These are phyloP conservation scores for Drosophila malerkotliana DNA, from an alignment of 1,140 invertebrate genomes.

Conservation along the genomic window DNA sequence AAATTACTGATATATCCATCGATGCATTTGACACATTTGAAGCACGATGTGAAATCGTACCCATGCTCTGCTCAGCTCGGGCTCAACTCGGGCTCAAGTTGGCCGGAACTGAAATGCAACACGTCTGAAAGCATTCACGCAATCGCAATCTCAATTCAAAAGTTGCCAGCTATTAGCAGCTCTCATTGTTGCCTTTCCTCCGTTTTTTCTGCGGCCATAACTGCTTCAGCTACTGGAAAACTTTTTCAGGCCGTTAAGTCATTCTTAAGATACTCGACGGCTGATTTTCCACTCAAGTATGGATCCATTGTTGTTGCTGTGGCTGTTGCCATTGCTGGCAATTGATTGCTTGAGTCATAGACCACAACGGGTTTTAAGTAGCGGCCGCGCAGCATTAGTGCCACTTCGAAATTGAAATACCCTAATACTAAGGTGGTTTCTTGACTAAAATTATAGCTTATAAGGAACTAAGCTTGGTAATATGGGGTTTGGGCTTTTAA, in stretches of 20 bases:
- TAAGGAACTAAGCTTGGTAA: neutral
- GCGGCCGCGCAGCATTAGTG: neutral
- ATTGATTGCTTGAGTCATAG: slow-evolving; percentile 81
- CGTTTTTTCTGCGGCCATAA: slow-evolving; percentile 9
- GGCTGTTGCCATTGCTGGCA: slow-evolving; percentile 45
- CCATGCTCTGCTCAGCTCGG: neutral
- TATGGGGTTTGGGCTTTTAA: neutral
- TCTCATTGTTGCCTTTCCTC: slow-evolving; percentile 55
- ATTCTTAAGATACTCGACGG: slow-evolving; percentile 75
- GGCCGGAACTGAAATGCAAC: slow-evolving; percentile 64
- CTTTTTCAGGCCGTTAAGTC: slow-evolving; percentile 74
- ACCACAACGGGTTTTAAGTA: slow-evolving; percentile 65
- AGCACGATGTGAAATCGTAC: slow-evolving; percentile 41
- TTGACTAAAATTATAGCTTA: neutral
- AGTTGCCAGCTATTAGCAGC: slow-evolving; percentile 65
- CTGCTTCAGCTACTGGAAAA: slow-evolving; percentile 23
- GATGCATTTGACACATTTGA: slow-evolving; percentile 75
- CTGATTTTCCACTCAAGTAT: slow-evolving; percentile 69
- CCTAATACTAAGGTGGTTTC: neutral
- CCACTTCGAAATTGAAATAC: slow-evolving; percentile 1
- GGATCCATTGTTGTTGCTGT: slow-evolving; percentile 45
- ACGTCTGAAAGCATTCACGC: slow-evolving; percentile 68
- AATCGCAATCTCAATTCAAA: slow-evolving; percentile 54
- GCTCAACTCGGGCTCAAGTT: slow-evolving; percentile 17
- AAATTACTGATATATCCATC: slow-evolving; percentile 70